Conservation (phyloP, 2,888 invertebrate genomes). For the Caenorhabditis sulstoni region DNA sequence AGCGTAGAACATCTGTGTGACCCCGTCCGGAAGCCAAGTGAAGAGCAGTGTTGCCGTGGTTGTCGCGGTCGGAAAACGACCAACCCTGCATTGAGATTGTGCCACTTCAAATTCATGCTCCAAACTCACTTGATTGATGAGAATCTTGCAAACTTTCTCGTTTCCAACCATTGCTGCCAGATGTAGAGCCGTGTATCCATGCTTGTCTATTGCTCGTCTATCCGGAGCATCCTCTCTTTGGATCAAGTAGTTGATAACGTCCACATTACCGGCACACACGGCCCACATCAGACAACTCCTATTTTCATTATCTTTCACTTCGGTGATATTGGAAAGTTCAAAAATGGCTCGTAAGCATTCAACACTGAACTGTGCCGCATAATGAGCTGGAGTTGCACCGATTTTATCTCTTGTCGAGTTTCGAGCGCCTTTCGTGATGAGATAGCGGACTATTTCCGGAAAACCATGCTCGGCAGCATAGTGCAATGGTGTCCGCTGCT, state of each 20-base stretch:
- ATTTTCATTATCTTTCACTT: slow-evolving; percentile 75
- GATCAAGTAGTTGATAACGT: slow-evolving; percentile 66
- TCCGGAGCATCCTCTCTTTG: slow-evolving; percentile 59
- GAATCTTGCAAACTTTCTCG: slow-evolving; percentile 72
- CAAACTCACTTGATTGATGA: slow-evolving; percentile 71
- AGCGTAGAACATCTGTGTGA: slow-evolving; percentile 70
- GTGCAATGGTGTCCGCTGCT: slow-evolving; percentile 74
- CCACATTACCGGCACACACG: slow-evolving; percentile 73
- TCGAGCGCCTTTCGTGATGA: slow-evolving; percentile 62
- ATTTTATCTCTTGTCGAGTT: slow-evolving; percentile 57
- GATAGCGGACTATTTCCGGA: slow-evolving; percentile 66
- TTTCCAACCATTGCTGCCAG: slow-evolving; percentile 76
- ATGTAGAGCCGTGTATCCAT: slow-evolving; percentile 75
- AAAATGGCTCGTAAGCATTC: slow-evolving; percentile 60
- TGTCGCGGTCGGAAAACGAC: slow-evolving; percentile 57
- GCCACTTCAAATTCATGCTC: too few relatives aligned
- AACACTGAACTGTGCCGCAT: slow-evolving; percentile 75
- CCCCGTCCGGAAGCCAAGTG: slow-evolving; percentile 77
- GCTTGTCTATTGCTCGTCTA: slow-evolving; percentile 61
- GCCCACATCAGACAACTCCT: slow-evolving; percentile 80
- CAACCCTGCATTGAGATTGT: slow-evolving; percentile 44
- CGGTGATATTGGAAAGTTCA: slow-evolving; percentile 39
- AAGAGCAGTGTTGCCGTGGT: slow-evolving; percentile 69
- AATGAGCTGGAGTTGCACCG: slow-evolving; percentile 77
- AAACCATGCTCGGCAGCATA: slow-evolving; percentile 71